phyloP scores from a whole-genome alignment of 2,797 vertebrate species.

The Rhynchonycteris naso region DNA sequence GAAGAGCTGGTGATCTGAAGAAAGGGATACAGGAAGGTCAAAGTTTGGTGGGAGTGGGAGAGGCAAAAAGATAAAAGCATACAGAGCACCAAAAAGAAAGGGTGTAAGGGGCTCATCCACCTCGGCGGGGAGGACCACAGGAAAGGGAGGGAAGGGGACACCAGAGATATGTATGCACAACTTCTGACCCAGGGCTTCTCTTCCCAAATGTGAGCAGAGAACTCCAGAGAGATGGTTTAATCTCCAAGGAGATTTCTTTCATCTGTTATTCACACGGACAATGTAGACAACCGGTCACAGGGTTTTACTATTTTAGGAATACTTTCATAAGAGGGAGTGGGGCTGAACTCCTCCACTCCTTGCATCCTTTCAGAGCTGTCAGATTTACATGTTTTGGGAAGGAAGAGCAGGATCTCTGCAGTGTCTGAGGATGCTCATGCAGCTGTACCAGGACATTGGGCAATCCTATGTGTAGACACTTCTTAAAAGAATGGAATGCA shows the following conservation, averaged over 20 bases:
- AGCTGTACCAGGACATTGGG: neutral
- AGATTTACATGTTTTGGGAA: neutral
- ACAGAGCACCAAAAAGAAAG: neutral
- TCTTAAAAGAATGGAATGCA: neutral
- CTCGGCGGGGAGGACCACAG: neutral
- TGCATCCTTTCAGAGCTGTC: neutral
- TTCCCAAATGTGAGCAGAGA: neutral
- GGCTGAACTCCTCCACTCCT: neutral
- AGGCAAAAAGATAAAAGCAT: neutral
- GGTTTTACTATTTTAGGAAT: neutral
- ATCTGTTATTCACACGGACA: neutral
- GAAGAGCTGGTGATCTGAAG: neutral
- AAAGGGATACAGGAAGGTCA: neutral
- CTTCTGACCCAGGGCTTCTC: neutral
- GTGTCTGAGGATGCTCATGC: neutral
- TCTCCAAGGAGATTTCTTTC: constrained; percentile 8
- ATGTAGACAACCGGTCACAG: neutral
- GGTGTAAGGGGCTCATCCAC: neutral
- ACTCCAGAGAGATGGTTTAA: neutral
- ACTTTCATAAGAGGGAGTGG: neutral
- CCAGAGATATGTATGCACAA: neutral
- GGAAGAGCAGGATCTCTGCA: neutral
- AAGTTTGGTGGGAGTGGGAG: neutral
- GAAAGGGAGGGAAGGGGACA: neutral
- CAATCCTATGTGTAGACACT: neutral